Evolutionary conservation across 1,140 invertebrate genomes (phyloP), one percentile per base, ranked within the genome.

Genomic region (Cecropterus lyciades): DNA sequence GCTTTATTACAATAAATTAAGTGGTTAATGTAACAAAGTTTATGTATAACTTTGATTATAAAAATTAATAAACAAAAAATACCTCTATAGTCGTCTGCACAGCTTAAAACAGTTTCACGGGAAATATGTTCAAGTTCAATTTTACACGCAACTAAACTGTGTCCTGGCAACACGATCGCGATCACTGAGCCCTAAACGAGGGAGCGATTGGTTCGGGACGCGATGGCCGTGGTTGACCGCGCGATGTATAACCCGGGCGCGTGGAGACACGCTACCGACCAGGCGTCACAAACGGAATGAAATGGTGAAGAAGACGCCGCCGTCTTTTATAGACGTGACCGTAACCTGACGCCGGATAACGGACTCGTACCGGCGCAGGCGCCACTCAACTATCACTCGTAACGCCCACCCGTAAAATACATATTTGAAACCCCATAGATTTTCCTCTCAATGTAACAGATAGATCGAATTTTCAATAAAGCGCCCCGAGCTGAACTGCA

Each of bases 281-380:
- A 70, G 73, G 77, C 80, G 86, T 85, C 84, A 84, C 80, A 85
- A 89, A 89, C 89, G 79, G 81, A 92, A 92, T 92, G 89, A 92
- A 92, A 92, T 89, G 79, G 82, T 90, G 84, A 88, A 87, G 87
- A 91, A 88, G 87, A 87, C 84, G 84, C 83, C 84, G 69, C 86
- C 81, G 79, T 85, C 89, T 91, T 91, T 80, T 91, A 91, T 91
- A 91, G 89, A 91, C 89, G 81, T 84, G 82, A 82, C 82, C 80
- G 89, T 92, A 92, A 90, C 89, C 89, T 92, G 89, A 87, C 89
- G 86, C 86, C 85, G 85, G 83, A 92, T 92, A 92, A 92, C 89
- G 89, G 89, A 80, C 80, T 85, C 80, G 73, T 67, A 69, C 75
- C 63, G 69, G 68, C 76, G 66, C 69, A 49, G 42, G 49, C 60